Evolutionary conservation across 2,113 vertebrate genomes (phyloP).

Genomic region (Anhinga anhinga): DNA sequence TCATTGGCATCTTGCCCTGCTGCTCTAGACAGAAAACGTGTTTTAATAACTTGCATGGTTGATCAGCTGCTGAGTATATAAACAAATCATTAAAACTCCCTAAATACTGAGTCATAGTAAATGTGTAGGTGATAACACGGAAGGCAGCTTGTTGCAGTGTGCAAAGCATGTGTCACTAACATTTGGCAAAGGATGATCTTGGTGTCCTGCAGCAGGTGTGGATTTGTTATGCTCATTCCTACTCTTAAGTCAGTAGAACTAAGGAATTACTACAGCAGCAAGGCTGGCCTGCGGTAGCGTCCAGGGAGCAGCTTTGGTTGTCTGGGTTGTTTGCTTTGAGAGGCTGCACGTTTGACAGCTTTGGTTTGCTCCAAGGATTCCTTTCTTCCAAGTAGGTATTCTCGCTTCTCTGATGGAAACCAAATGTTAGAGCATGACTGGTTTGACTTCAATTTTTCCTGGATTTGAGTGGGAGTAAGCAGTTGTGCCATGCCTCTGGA

Average conservation of each 20-base stretch:
- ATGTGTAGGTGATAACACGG: not conserved
- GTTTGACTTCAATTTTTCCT: constrained; percentile 51
- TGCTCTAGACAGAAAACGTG: not conserved
- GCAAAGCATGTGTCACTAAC: not conserved
- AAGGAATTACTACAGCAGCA: not conserved
- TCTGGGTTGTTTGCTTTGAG: not conserved
- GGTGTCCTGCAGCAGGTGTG: not conserved
- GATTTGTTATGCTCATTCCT: not conserved
- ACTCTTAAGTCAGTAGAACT: not conserved
- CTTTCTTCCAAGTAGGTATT: not conserved
- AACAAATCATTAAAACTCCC: not conserved
- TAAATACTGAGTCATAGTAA: constrained; percentile 18
- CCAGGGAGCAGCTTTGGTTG: not conserved
- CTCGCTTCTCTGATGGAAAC: not conserved
- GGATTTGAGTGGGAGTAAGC: constrained; percentile 49
- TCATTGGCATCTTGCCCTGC: not conserved
- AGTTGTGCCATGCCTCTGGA: constrained; percentile 29
- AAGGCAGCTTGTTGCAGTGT: not conserved
- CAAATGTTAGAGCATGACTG: not conserved
- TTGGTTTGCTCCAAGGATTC: not conserved
- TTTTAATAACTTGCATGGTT: not conserved
- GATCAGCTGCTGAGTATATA: constrained; percentile 16
- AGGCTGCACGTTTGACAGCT: not conserved
- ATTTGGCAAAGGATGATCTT: not conserved
- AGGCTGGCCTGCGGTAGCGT: not conserved